Evolutionary conservation across 2,888 invertebrate species (phyloP).

Genomic region (Carterocephalus palaemon): DNA sequence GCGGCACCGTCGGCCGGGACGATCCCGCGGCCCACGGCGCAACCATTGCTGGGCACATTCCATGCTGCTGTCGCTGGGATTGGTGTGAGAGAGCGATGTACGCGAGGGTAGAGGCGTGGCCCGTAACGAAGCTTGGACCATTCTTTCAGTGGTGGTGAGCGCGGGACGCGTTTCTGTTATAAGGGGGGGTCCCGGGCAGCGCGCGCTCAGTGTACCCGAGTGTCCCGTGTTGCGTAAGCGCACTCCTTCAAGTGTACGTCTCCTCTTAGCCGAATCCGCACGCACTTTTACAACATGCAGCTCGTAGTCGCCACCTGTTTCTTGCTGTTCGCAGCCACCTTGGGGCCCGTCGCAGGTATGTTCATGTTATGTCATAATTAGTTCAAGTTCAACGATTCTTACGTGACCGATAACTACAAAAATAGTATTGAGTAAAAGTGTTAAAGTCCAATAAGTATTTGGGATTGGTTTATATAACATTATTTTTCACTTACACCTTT

Average conservation of each 20-base stretch:
- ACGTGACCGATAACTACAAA: not conserved
- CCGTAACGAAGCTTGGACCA: constrained; percentile 48
- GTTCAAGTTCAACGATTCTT: constrained; percentile 10
- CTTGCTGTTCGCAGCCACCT: constrained; percentile 73
- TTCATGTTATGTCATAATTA: constrained; percentile 31
- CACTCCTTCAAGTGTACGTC: constrained; percentile 56
- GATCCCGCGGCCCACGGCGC: constrained; percentile 20
- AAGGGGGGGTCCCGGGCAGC: constrained; percentile 74
- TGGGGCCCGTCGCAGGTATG: constrained; percentile 78
- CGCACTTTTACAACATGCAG: constrained; percentile 57
- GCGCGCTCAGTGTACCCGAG: constrained; percentile 76
- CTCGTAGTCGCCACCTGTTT: constrained; percentile 76
- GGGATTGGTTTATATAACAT: no score
- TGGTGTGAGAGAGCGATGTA: constrained; percentile 47
- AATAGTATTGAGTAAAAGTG: constrained; percentile 2
- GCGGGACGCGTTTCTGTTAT: constrained; percentile 74
- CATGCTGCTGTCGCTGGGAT: constrained; percentile 23
- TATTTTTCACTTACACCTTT: no score
- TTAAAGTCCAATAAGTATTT: not conserved
- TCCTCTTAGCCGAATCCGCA: constrained; percentile 37
- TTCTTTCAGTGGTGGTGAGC: constrained; percentile 51
- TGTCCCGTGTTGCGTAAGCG: constrained; percentile 73
- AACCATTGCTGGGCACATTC: constrained; percentile 42
- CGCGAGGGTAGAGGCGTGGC: constrained; percentile 36
- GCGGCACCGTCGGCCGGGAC: constrained; percentile 20